Evolutionary conservation across 2,888 invertebrate species (phyloP), one percentile per base, ranked within the genome.

Genomic region (Orthosia gothica): DNA sequence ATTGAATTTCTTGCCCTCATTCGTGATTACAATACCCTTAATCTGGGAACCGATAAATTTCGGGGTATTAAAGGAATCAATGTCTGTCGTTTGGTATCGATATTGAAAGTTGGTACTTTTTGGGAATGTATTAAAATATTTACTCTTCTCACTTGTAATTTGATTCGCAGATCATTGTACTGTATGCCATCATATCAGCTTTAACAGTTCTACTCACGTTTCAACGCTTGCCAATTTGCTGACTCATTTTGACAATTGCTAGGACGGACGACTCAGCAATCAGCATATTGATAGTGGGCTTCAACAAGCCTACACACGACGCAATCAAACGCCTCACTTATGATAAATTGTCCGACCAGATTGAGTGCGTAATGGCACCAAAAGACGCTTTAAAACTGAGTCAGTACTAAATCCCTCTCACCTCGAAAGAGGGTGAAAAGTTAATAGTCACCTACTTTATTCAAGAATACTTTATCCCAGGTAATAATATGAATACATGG

Each of bases 11-110:
- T 67, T 45, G 64, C 59, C 67, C 70, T 74, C 70, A 71, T 73
- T 85, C 76, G 64, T 76, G 73, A 82, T 85, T 74, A 84, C 67
- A 79, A 76, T 83, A 66, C 54, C 64, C 75, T 63, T 75, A 76
- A 82, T 83, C 84, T 70, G 63, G 45, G 61, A 74, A 74, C 70
- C 76, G 73, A 76, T 81, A 65, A 69, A 67, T 58, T 59, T 62
- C 18, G 16, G 47, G 65, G 23, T 66, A 75, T 57, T 69, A 74
- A 47, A 15, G 57, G 45, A 45, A 65, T 52, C 45, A 49, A 65
- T 57, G 26, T 61, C 23, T 57, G 18, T 66, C 47, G 57, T 74
- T 58, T 26, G 26, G n/a, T n/a, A 54, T 59, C 72, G 20, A 63
- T 72, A 72, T 78, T 78, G 54, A 63, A 54, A 64, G 16, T 61